phyloP scores from a whole-genome alignment of 2,888 invertebrate species.

The Epinotia bilunana region DNA sequence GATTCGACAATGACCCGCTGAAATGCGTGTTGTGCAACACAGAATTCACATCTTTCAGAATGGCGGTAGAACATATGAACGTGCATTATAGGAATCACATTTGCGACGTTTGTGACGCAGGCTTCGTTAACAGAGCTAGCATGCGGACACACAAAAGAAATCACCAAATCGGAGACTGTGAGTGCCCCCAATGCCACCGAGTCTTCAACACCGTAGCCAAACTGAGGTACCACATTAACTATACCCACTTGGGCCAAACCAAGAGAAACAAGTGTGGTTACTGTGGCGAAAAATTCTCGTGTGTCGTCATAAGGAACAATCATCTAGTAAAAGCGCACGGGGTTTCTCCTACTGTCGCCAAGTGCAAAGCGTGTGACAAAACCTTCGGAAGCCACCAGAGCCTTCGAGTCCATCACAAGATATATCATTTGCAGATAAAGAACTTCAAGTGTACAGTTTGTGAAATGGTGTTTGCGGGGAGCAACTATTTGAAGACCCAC shows the following conservation, averaged over 20 bases:
- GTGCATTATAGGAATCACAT: slow-evolving; percentile 58
- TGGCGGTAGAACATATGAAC: slow-evolving; percentile 61
- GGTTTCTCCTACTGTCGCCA: slow-evolving; percentile 54
- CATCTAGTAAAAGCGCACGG: slow-evolving; percentile 44
- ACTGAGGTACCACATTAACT: slow-evolving; percentile 57
- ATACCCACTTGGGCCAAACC: slow-evolving; percentile 49
- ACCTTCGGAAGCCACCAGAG: slow-evolving; percentile 59
- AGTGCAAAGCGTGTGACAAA: slow-evolving; percentile 61
- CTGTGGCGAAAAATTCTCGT: slow-evolving; percentile 43
- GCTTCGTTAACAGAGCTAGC: slow-evolving; percentile 55
- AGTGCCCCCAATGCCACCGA: slow-evolving; percentile 58
- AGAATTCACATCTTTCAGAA: slow-evolving; percentile 55
- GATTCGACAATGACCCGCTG: slow-evolving; percentile 54
- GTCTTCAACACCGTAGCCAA: slow-evolving; percentile 59
- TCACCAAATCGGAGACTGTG: slow-evolving; percentile 46
- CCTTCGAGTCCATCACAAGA: slow-evolving; percentile 59
- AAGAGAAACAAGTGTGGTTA: slow-evolving; percentile 43
- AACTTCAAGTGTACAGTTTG: slow-evolving; percentile 50
- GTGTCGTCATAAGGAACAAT: slow-evolving; percentile 35
- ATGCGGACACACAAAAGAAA: slow-evolving; percentile 49
- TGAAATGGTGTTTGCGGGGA: slow-evolving; percentile 61
- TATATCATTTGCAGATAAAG: slow-evolving; percentile 34
- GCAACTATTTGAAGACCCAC: slow-evolving; percentile 64
- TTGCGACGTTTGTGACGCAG: slow-evolving; percentile 55
- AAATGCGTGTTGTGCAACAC: slow-evolving; percentile 54